phyloP scores from a whole-genome alignment of 1,140 invertebrate genomes.

The Drosophila funebris region DNA sequence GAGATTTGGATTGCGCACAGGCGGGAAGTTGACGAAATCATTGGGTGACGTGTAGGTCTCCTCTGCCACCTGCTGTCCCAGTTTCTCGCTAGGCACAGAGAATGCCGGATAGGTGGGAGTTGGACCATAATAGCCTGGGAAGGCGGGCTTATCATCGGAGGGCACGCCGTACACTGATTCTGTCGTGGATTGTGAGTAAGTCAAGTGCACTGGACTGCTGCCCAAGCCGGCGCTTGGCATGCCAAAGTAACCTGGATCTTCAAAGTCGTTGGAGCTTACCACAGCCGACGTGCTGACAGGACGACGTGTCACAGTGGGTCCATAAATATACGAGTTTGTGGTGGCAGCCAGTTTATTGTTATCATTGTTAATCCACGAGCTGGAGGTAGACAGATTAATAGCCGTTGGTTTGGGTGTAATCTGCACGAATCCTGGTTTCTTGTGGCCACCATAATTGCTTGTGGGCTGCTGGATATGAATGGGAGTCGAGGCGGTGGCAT shows the following conservation, averaged over 20 bases:
- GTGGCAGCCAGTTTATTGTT: constrained; percentile 39
- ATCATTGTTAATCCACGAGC: not conserved
- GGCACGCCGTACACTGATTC: constrained; percentile 60
- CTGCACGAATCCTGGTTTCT: constrained; percentile 75
- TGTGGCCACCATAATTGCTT: constrained; percentile 55
- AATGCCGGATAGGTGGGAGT: constrained; percentile 81
- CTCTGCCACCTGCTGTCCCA: constrained; percentile 76
- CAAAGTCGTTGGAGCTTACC: constrained; percentile 76
- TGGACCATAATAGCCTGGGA: constrained; percentile 79
- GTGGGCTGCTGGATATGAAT: constrained; percentile 64
- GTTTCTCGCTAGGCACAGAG: constrained; percentile 71
- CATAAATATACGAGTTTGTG: constrained; percentile 86
- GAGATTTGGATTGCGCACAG: constrained; percentile 91
- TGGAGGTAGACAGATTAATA: constrained; percentile 55
- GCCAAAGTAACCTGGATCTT: constrained; percentile 82
- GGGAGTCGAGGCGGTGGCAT: constrained; percentile 70
- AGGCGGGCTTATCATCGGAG: constrained; percentile 75
- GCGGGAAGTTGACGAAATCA: constrained; percentile 91
- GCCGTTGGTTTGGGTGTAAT: constrained; percentile 84
- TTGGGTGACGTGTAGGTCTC: constrained; percentile 87
- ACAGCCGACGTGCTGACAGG: constrained; percentile 19
- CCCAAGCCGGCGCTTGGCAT: constrained; percentile 19
- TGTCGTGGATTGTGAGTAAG: constrained; percentile 64
- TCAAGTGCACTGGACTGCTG: constrained; percentile 56
- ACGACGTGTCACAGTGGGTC: constrained; percentile 82